A percentile compares a stretch with the other conserved stretches of the same genome.
These are phyloP conservation scores for Brachypteracias leptosomus DNA, from an alignment of 2,113 vertebrate species.

Conservation along the genomic window DNA sequence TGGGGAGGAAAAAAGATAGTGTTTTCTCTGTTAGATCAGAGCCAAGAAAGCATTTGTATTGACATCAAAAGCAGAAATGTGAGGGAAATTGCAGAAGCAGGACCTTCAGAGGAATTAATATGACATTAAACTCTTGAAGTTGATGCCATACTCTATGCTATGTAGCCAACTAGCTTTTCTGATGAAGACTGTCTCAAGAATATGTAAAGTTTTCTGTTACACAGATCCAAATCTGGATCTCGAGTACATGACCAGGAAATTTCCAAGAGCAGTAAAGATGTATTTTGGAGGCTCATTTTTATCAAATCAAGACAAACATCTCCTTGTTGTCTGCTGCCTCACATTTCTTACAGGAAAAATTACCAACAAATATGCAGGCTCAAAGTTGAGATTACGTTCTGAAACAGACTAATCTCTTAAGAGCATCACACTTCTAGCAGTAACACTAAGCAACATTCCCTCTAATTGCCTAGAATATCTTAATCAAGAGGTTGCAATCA, in stretches of 20 bases:
- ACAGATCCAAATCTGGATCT: background rate
- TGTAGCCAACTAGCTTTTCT: background rate
- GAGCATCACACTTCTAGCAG: slow-evolving; percentile 39
- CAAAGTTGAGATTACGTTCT: background rate
- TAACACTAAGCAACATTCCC: slow-evolving; percentile 9
- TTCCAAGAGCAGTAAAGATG: background rate
- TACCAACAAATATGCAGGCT: background rate
- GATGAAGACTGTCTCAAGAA: background rate
- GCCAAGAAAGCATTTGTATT: background rate
- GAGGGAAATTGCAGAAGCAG: slow-evolving; percentile 15
- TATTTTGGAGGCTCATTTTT: background rate
- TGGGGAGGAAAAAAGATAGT: background rate
- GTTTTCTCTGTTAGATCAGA: slow-evolving; percentile 8
- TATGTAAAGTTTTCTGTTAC: background rate
- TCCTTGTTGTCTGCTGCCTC: slow-evolving; percentile 5
- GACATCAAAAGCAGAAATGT: slow-evolving; percentile 33
- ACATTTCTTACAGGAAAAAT: slow-evolving; percentile 30
- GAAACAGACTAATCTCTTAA: slow-evolving; percentile 24
- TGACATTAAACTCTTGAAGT: background rate
- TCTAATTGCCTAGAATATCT: slow-evolving; percentile 32
- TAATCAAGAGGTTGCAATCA: slow-evolving; percentile 31
- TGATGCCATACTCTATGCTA: background rate
- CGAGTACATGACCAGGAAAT: background rate
- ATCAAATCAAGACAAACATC: background rate
- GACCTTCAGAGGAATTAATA: background rate